Conservation (phyloP, 2,113 vertebrate species). For the Datnioides undecimradiatus region DNA sequence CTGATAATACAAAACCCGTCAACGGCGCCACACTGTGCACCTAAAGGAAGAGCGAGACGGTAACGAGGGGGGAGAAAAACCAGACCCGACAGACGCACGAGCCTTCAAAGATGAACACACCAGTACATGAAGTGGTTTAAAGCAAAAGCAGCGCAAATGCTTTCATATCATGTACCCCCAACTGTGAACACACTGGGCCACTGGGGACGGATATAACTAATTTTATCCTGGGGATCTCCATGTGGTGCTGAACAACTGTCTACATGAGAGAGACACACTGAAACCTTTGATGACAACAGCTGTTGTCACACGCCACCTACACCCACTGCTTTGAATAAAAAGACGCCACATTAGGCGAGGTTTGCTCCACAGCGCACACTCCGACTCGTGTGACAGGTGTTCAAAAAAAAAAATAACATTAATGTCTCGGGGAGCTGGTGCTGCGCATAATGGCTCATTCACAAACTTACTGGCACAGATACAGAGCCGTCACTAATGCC, state of each 20-base stretch:
- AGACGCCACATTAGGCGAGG: neutral
- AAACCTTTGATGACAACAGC: conserved; percentile 30
- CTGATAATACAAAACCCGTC: too few relatives aligned
- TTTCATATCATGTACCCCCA: neutral
- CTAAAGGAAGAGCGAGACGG: too few relatives aligned
- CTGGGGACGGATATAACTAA: neutral
- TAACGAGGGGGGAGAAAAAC: too few relatives aligned
- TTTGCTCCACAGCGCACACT: neutral
- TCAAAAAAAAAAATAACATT: neutral
- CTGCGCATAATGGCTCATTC: neutral
- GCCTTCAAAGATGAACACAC: neutral
- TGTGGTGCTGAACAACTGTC: neutral
- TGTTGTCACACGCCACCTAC: neutral
- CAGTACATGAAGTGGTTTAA: neutral
- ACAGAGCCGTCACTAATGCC: neutral
- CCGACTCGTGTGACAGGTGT: neutral
- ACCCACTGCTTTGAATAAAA: neutral
- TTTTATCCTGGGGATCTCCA: neutral
- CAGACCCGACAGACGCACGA: neutral
- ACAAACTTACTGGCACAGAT: neutral
- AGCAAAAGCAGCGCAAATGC: neutral
- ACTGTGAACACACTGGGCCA: neutral
- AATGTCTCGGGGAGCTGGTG: neutral
- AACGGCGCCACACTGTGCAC: too few relatives aligned
- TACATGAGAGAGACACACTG: neutral